These are phyloP conservation scores for Cheirogaleus medius DNA, from an alignment of 2,113 vertebrate species.

Conservation along the genomic window DNA sequence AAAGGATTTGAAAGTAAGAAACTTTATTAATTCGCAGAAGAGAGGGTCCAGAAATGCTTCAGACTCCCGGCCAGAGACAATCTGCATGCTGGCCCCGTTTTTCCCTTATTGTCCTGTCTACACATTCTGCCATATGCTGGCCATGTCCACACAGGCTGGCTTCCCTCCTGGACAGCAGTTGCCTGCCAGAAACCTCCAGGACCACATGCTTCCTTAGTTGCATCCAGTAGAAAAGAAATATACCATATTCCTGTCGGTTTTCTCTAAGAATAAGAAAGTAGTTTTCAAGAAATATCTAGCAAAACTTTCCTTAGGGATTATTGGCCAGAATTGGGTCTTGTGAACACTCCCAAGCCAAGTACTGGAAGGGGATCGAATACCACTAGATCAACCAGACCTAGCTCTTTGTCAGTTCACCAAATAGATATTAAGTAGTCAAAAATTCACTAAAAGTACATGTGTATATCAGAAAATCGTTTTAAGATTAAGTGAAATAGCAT, in stretches of 20 bases:
- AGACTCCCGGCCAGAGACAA: too few species aligned
- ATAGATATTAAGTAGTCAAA: neutral
- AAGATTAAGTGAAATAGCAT: neutral
- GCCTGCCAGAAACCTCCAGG: neutral
- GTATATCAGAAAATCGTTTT: too few species aligned
- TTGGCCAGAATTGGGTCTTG: neutral
- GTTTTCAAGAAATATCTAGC: neutral
- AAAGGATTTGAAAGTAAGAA: neutral
- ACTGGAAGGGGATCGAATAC: neutral
- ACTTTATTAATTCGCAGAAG: neutral
- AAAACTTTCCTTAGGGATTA: neutral
- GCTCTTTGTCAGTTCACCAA: neutral
- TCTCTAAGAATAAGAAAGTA: neutral
- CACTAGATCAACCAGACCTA: neutral
- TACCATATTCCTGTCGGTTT: neutral
- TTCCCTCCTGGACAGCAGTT: neutral
- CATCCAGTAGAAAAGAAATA: neutral
- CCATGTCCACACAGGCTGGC: neutral
- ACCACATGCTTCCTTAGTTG: neutral
- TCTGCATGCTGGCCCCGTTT: neutral
- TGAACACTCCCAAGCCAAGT: neutral
- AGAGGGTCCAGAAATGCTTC: neutral
- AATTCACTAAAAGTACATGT: neutral
- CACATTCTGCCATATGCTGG: neutral
- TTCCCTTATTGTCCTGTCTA: neutral